These are phyloP conservation scores for Holotrichia oblita DNA, from an alignment of 1,140 invertebrate species.

Conservation along the genomic window DNA sequence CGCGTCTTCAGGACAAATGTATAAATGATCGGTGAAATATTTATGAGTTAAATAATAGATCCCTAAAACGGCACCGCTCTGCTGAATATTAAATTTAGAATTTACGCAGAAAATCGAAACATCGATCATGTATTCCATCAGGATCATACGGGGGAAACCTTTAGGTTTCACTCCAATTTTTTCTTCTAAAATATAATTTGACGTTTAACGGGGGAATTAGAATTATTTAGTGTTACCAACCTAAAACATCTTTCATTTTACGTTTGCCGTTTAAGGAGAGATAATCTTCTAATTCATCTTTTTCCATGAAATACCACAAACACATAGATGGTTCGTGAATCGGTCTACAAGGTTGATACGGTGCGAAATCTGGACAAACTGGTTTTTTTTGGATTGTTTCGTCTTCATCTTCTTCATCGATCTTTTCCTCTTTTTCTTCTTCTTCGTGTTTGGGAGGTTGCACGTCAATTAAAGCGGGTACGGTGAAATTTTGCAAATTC, in stretches of 20 bases:
- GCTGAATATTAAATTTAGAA: conserved; percentile 47
- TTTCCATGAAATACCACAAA: conserved; percentile 51
- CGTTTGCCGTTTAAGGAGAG: conserved; percentile 44
- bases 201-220: too few species aligned
- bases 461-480: background rate
- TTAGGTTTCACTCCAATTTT: conserved; percentile 48
- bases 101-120: conserved; percentile 53
- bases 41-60: conserved; percentile 56
- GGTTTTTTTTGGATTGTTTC: background rate
- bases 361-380: background rate
- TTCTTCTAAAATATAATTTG: conserved; percentile 47
- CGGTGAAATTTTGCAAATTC: conserved; percentile 15
- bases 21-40: conserved; percentile 52
- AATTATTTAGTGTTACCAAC: conserved; percentile 43
- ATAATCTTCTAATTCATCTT: conserved; percentile 50
- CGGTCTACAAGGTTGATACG: background rate
- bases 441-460: background rate
- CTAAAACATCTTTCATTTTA: conserved; percentile 48
- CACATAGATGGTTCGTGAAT: conserved; percentile 45
- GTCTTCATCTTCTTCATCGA: background rate
- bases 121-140: conserved; percentile 53
- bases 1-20: conserved; percentile 53
- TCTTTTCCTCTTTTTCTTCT: background rate
- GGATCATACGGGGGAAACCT: conserved; percentile 50
- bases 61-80: conserved; percentile 54